Percentiles rank a stretch among this genome's conserved stretches.
These are phyloP conservation scores for Zaprionus gabonicus DNA, from an alignment of 1,140 invertebrate species.

Conservation along the genomic window DNA sequence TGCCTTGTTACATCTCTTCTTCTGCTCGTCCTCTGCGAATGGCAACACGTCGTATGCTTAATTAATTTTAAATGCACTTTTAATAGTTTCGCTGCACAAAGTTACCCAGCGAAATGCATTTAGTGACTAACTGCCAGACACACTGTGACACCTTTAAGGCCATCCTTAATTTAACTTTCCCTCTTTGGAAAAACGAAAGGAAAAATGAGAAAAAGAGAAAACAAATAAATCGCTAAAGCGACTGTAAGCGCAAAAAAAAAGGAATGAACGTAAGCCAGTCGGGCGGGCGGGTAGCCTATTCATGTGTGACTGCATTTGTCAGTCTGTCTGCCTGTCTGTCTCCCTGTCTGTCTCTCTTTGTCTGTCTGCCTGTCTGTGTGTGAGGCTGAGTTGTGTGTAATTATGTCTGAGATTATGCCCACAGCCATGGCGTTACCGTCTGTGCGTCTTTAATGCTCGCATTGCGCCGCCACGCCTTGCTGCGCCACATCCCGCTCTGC, in stretches of 20 bases:
- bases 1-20: not conserved
- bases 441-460: conserved; percentile 63
- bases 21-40: not conserved
- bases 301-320: conserved; percentile 78
- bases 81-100: conserved; percentile 65
- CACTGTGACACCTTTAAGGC: conserved; percentile 41
- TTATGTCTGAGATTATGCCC: conserved; percentile 82
- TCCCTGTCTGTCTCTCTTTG: conserved; percentile 22
- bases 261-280: conserved; percentile 32
- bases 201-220: conserved; percentile 10
- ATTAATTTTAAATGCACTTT: conserved; percentile 83
- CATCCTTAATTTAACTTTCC: conserved; percentile 68
- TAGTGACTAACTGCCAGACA: conserved; percentile 32
- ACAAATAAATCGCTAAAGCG: conserved; percentile 47
- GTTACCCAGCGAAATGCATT: conserved; percentile 37
- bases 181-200: conserved; percentile 22
- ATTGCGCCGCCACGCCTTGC: conserved; percentile 3
- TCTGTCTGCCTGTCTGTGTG: conserved; percentile 26
- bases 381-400: conserved; percentile 64
- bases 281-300: conserved; percentile 42
- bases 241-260: conserved; percentile 9
- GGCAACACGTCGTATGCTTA: conserved; percentile 70
- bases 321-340: conserved; percentile 28
- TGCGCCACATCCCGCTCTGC: not conserved
- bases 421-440: conserved; percentile 60